These are phyloP conservation scores for Ichneumoninae sp. DNA, from an alignment of 2,888 invertebrate species.

Conservation along the genomic window DNA sequence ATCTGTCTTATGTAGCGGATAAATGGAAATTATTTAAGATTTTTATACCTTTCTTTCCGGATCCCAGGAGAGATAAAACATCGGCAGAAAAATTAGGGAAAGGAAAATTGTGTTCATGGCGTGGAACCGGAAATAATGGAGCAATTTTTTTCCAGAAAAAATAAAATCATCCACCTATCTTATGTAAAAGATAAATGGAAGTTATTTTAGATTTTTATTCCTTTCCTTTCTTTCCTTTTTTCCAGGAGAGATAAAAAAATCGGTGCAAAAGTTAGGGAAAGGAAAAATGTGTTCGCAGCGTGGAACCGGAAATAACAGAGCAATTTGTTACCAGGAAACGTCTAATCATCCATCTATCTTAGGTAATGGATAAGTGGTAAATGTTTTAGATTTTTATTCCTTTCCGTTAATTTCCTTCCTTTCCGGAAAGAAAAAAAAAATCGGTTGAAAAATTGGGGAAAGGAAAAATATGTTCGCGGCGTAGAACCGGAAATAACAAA, in stretches of 20 bases:
- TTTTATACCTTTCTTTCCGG: no score
- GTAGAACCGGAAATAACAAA: not conserved
- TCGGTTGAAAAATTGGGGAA: no score
- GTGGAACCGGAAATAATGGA: slow-evolving; percentile 9
- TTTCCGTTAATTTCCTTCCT: not conserved
- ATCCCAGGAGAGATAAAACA: not conserved
- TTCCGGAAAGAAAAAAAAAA: no score
- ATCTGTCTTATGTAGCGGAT: not conserved
- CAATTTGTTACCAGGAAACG: not conserved
- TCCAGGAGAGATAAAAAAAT: not conserved
- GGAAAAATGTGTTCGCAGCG: slow-evolving; percentile 15
- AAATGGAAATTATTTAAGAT: not conserved
- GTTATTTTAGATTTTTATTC: not conserved
- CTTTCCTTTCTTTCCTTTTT: no score
- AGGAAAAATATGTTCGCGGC: no score
- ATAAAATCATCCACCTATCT: not conserved
- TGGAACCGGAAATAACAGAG: slow-evolving; percentile 8
- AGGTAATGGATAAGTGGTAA: slow-evolving; percentile 14
- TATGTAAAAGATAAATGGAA: slow-evolving; percentile 2
- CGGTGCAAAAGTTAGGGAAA: not conserved
- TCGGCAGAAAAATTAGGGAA: not conserved
- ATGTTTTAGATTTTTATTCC: not conserved
- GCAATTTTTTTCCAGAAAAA: not conserved
- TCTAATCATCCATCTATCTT: not conserved
- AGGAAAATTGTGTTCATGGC: slow-evolving; percentile 12